These are phyloP conservation scores for Chauna torquata DNA, from an alignment of 2,113 vertebrate genomes.

Conservation along the genomic window DNA sequence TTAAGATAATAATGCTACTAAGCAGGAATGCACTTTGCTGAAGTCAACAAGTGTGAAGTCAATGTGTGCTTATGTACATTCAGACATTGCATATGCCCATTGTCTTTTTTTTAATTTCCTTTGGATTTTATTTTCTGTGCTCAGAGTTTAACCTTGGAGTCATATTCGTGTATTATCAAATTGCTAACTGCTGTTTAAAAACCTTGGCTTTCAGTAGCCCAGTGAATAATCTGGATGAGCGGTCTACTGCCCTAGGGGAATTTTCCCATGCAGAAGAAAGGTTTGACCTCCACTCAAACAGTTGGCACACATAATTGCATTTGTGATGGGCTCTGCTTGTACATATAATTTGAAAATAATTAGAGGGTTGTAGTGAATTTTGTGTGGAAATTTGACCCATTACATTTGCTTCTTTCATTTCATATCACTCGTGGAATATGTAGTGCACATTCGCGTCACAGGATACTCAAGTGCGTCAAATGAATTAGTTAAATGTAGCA, in stretches of 20 bases:
- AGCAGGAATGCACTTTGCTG: neutral
- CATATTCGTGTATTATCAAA: neutral
- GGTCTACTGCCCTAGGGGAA: neutral
- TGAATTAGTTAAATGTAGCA: neutral
- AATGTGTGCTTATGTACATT: neutral
- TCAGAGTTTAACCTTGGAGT: neutral
- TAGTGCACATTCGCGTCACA: neutral
- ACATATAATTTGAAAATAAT: neutral
- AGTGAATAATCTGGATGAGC: neutral
- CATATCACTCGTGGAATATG: neutral
- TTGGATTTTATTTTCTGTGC: neutral
- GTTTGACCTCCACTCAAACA: neutral
- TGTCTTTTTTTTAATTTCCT: neutral
- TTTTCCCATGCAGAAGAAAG: neutral
- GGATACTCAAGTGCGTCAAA: neutral
- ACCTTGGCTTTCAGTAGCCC: neutral
- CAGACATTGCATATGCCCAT: neutral
- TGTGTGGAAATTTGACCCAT: neutral
- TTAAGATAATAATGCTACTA: conserved; percentile 1
- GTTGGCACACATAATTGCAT: neutral
- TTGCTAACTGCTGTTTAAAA: neutral
- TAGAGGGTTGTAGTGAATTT: neutral
- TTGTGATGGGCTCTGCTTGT: neutral
- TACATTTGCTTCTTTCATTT: neutral
- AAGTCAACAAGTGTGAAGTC: neutral